Evolutionary conservation across 2,113 vertebrate genomes (phyloP), one percentile per base, ranked within the genome.

Genomic region (Oenanthe oenanthe): DNA sequence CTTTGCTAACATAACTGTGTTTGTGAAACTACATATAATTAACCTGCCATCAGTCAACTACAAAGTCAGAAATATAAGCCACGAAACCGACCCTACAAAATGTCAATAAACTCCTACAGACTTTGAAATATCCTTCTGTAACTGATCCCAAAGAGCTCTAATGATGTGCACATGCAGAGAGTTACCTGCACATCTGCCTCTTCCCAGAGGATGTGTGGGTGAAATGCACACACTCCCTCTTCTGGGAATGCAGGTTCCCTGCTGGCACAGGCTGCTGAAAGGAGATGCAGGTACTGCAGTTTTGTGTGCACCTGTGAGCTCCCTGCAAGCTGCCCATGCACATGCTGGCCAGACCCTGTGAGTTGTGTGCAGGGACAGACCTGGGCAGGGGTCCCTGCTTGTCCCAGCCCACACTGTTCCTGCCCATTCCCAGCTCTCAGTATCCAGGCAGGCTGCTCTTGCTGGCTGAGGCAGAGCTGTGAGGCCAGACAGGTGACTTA

Each of bases 321-420:
- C 53, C 40, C 20, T 42, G 21, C 10, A 20, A 29, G 29, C 6
- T 42, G 16, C 8, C 36, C 13, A 13, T 10, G n/a, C 24, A 38
- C 10, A 11, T 3, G 31, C 12, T 50, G 40, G 38, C n/a, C 21
- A 57, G 34, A 42, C 18, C n/a, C n/a, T 14, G 2, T 0, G 1
- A 65, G 47, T 13, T 34, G 1, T 7, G 47, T 1, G 5, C 47
- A 61, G 25, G 20, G 29, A 43, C 36, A 28, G n/a, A 66, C 21
- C 47, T 3, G 7, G 57, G 65, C 12, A 29, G 24, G 7, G 42
- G 17, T 32, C 65, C 40, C 40, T 60, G 74, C 45, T 17, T 22
- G 18, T 28, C 19, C 17, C n/a, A 43, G 65, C 17, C 65, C 0
- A 0, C 10, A 3, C 28, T 45, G 29, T 7, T 13, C 1, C 42